phyloP scores from a whole-genome alignment of 1,140 invertebrate genomes.

The Trialeurodes vaporariorum region DNA sequence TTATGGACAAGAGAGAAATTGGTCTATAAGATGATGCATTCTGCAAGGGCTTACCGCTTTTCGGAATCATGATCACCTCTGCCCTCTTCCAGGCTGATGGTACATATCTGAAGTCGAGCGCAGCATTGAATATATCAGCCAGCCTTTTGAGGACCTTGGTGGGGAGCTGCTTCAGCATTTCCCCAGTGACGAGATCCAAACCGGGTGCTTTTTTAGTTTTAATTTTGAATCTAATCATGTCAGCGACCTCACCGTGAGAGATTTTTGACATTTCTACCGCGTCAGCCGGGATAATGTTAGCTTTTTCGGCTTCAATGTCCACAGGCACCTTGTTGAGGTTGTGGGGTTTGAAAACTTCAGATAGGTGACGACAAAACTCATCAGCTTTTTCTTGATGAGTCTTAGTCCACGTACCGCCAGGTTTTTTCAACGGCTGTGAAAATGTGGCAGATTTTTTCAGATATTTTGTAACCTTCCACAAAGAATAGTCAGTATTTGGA shows the following conservation, averaged over 20 bases:
- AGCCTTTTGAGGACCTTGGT: too few relatives aligned
- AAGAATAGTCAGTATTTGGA: not conserved
- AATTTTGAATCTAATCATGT: too few relatives aligned
- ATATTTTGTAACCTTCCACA: constrained; percentile 12
- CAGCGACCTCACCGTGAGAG: too few relatives aligned
- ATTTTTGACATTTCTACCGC: too few relatives aligned
- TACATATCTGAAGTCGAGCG: too few relatives aligned
- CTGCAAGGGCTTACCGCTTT: constrained; percentile 21
- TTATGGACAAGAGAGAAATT: constrained; percentile 26
- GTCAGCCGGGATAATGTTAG: too few relatives aligned
- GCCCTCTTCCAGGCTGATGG: constrained; percentile 32
- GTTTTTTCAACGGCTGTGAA: constrained; percentile 1
- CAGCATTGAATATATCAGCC: too few relatives aligned
- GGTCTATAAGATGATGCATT: constrained; percentile 24
- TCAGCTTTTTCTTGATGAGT: constrained; percentile 9
- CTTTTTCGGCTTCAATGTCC: too few relatives aligned
- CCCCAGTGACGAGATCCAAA: too few relatives aligned
- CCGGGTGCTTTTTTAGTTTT: too few relatives aligned
- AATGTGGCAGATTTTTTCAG: not conserved
- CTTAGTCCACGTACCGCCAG: constrained; percentile 4
- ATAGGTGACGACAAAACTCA: constrained; percentile 7
- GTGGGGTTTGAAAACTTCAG: not conserved
- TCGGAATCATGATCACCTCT: constrained; percentile 30
- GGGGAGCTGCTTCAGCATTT: too few relatives aligned
- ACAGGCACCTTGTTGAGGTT: too few relatives aligned